Evolutionary conservation across 2,113 vertebrate genomes (phyloP), one percentile per base, ranked within the genome.

Genomic region (Leptobrachium leishanense): DNA sequence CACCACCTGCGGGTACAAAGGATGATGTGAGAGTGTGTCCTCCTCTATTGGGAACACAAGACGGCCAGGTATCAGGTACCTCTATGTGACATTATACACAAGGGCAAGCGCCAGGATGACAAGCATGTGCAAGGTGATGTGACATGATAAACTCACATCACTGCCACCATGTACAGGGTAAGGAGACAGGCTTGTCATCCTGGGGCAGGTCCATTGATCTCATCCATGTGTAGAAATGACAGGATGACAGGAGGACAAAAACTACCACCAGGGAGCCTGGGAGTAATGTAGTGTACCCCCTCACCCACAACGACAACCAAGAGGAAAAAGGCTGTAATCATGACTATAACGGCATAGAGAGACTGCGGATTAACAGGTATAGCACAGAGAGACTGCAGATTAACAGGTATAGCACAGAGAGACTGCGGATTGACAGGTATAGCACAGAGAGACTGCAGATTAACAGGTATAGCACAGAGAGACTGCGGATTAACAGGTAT

Each of bases 1-100:
- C 86, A 90, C 94, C 95, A 95, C 96, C 96, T 97, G 88, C 63
- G 84, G 74, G 67, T 42, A 40, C 42, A 68, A 46, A 44, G 68
- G 65, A 64, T 2, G 42, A 39, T 39, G 11, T 43, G 64, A 31
- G 5, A 20, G 3, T 15, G 43, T 59, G 3, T 50, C 46, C 46
- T 8, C 46, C 4, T 5, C 20, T 1, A 4, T 8, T 50, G 46
- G 46, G 46, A 50, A 12, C 6, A 59, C 8, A 59, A 59, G 42
- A 9, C 59, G 39, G 41, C 20, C 39, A 2, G 13, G n/a, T 40
- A 40, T n/a, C 44, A 66, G 12, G n/a, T 40, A 12, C 8, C 55
- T 44, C 5, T 43, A 20, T n/a, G 44, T 68, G 64, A 68, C 74
- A 75, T 46, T 20, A 12, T 40, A 44, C n/a, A 43, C 67, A 44